Evolutionary conservation across 1,140 invertebrate genomes (phyloP).

Genomic region (Drosophila tristis): DNA sequence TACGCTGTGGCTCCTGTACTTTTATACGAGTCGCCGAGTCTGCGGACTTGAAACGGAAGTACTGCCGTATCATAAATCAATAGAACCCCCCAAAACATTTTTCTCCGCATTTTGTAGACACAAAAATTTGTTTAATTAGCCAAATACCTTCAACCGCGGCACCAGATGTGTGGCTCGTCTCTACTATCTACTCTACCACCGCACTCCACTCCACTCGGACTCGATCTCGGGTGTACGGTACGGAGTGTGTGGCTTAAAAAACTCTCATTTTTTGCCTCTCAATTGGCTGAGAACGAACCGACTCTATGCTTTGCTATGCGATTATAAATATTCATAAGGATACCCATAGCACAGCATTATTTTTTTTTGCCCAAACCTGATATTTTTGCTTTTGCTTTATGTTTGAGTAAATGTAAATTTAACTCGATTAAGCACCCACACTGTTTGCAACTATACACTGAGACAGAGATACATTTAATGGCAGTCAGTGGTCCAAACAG

Average conservation of each 20-base stretch:
- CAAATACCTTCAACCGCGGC: slow-evolving; percentile 38
- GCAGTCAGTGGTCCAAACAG: slow-evolving; percentile 11
- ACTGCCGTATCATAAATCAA: slow-evolving; percentile 69
- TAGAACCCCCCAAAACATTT: slow-evolving; percentile 31
- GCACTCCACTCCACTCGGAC: background rate
- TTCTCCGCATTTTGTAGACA: slow-evolving; percentile 26
- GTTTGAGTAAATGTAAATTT: slow-evolving; percentile 19
- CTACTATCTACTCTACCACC: slow-evolving; percentile 16
- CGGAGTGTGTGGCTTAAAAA: slow-evolving; percentile 42
- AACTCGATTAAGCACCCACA: slow-evolving; percentile 4
- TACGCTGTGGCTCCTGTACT: slow-evolving; percentile 45
- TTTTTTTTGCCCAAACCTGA: slow-evolving; percentile 31
- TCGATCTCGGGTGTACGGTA: slow-evolving; percentile 21
- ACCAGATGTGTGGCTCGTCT: slow-evolving; percentile 46
- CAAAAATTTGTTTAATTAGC: slow-evolving; percentile 58
- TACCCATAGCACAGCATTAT: slow-evolving; percentile 43
- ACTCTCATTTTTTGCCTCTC: slow-evolving; percentile 54
- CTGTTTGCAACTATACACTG: slow-evolving; percentile 1
- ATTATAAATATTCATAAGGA: slow-evolving; percentile 58
- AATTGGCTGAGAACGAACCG: slow-evolving; percentile 9
- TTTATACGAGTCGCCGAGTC: slow-evolving; percentile 59
- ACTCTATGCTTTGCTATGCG: background rate
- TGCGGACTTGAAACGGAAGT: slow-evolving; percentile 59
- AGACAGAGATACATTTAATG: background rate
- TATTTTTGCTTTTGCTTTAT: slow-evolving; percentile 30